Conservation (phyloP, 2,113 vertebrate species). For the Apteryx mantelli region DNA sequence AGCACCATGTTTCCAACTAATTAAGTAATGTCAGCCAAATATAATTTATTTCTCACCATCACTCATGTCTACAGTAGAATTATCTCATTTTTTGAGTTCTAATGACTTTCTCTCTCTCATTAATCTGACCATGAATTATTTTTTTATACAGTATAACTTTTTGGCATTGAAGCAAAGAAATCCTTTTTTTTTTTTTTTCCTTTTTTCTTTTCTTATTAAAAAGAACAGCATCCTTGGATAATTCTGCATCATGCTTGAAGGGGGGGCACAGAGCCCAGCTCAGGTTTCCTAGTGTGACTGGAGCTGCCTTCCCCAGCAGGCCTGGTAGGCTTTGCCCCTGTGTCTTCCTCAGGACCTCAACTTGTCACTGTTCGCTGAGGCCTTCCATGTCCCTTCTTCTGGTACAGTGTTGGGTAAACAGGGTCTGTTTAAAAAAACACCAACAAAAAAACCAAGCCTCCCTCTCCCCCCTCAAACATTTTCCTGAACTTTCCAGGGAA, state of each 20-base stretch:
- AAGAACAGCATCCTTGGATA: neutral
- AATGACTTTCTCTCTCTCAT: constrained; percentile 70
- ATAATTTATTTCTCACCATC: constrained; percentile 73
- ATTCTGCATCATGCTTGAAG: neutral
- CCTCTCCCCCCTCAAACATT: neutral
- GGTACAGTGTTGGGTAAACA: neutral
- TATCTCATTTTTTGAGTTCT: constrained; percentile 70
- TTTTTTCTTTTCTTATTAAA: constrained; percentile 19
- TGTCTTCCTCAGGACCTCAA: neutral
- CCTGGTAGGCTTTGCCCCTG: neutral
- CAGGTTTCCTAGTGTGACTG: neutral
- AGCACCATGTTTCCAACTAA: constrained; percentile 76
- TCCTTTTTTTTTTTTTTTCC: neutral
- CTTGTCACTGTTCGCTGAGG: neutral
- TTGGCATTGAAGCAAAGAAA: constrained; percentile 60
- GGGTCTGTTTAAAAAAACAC: neutral
- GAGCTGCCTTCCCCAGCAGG: neutral
- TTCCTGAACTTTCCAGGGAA: neutral
- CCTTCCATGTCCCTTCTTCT: neutral
- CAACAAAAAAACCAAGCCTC: neutral
- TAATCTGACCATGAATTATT: constrained; percentile 71
- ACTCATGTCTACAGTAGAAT: constrained; percentile 66
- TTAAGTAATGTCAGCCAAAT: constrained; percentile 75
- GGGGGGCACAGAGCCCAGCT: neutral
- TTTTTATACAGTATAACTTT: constrained; percentile 56